Percentiles rank a stretch among this genome's conserved stretches.
These are phyloP conservation scores for Aphis gossypii DNA, from an alignment of 1,140 invertebrate genomes.

Conservation along the genomic window DNA sequence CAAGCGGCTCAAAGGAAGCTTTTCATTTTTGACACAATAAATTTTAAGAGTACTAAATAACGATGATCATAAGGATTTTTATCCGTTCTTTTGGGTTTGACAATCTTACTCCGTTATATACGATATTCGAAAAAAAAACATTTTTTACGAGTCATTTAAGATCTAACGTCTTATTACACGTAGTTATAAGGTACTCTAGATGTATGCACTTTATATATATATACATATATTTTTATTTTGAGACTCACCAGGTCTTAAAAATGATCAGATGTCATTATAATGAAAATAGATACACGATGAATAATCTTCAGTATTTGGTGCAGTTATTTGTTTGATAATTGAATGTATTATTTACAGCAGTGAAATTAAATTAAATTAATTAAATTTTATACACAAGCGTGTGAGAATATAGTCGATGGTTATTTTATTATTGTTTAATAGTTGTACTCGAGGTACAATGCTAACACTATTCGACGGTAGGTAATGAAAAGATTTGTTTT, in stretches of 20 bases:
- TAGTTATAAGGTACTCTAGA: background rate
- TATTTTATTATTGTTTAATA: background rate
- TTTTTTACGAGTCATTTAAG: background rate
- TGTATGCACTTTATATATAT: background rate
- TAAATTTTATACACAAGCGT: background rate
- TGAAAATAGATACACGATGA: background rate
- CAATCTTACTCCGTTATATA: background rate
- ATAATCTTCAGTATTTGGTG: too few species aligned
- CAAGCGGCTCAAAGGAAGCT: background rate
- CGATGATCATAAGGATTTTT: background rate
- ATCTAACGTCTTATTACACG: background rate
- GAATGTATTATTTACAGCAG: background rate
- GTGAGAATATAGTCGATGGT: background rate
- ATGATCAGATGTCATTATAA: background rate
- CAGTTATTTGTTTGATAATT: background rate
- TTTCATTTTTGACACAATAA: constrained; percentile 3
- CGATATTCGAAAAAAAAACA: background rate
- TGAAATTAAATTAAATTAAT: background rate
- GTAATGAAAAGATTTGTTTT: background rate
- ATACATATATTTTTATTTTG: background rate
- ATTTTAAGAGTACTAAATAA: background rate
- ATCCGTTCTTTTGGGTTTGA: background rate
- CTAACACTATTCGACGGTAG: background rate
- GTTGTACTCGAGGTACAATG: background rate
- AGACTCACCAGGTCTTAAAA: background rate